These are phyloP conservation scores for Hyaena hyaena DNA, from an alignment of 2,113 vertebrate species.

Conservation along the genomic window DNA sequence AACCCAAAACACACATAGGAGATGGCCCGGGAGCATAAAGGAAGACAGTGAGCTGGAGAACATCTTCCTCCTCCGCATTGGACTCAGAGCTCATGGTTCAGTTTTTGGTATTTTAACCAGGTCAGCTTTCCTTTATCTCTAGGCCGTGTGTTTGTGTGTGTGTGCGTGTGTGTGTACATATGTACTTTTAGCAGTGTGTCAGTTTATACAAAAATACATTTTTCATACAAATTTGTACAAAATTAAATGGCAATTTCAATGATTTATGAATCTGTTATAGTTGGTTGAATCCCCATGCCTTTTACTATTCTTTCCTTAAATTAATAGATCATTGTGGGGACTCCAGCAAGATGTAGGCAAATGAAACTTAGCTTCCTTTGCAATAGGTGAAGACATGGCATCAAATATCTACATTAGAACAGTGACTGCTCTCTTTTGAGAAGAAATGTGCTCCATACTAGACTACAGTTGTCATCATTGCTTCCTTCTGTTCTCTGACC, in stretches of 20 bases:
- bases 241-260: not conserved
- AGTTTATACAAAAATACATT: not conserved
- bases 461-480: not conserved
- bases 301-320: slow-evolving; percentile 35
- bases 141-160: not conserved
- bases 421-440: not conserved
- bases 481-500: not conserved
- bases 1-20: not conserved
- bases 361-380: not conserved
- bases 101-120: not conserved
- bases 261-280: not conserved
- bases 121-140: slow-evolving; percentile 15
- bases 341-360: not conserved
- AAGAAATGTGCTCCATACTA: not conserved
- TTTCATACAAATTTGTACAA: not conserved
- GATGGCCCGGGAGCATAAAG: not conserved
- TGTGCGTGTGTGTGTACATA: not conserved
- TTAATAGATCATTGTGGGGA: not conserved
- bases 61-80: not conserved
- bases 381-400: not conserved
- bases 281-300: not conserved
- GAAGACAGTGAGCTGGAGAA: not conserved
- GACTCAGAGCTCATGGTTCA: not conserved
- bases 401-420: not conserved
- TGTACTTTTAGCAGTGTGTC: not conserved